Evolutionary conservation across 2,797 vertebrate species (phyloP).

Genomic region (Hemibagrus guttatus): DNA sequence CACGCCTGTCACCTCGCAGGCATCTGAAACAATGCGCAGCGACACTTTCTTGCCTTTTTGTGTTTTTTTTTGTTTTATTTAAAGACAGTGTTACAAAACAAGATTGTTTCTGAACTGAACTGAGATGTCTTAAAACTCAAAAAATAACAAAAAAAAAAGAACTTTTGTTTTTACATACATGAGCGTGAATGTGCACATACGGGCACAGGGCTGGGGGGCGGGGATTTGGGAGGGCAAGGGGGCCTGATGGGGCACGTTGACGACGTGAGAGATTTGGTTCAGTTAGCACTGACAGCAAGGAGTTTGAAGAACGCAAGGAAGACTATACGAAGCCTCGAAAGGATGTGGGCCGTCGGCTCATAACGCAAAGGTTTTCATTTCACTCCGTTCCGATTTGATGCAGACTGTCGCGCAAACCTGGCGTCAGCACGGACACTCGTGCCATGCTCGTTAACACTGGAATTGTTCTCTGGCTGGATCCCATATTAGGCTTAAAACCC

Average conservation of each 20-base stretch:
- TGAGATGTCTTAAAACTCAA: constrained; percentile 69
- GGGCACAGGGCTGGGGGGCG: constrained; percentile 50
- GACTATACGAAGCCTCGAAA: constrained; percentile 65
- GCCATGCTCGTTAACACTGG: constrained; percentile 53
- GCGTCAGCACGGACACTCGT: constrained; percentile 40
- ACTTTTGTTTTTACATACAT: constrained; percentile 68
- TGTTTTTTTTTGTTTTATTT: constrained; percentile 66
- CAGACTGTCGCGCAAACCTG: constrained; percentile 26
- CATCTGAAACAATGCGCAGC: constrained; percentile 74
- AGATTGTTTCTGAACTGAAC: constrained; percentile 67
- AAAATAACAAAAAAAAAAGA: constrained; percentile 52
- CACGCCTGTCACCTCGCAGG: constrained; percentile 70
- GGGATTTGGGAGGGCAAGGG: constrained; percentile 39
- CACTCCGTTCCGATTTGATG: constrained; percentile 41
- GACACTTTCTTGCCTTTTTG: constrained; percentile 81
- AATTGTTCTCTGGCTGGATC: constrained; percentile 56
- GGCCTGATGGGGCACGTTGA: constrained; percentile 38
- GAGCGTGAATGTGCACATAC: constrained; percentile 71
- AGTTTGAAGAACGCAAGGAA: constrained; percentile 74
- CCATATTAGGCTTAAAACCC: constrained; percentile 53
- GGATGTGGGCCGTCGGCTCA: constrained; percentile 65
- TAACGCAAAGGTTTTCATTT: constrained; percentile 61
- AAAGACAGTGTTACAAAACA: constrained; percentile 64
- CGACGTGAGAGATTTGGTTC: constrained; percentile 70
- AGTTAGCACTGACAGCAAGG: constrained; percentile 76